Percentiles rank a stretch among this genome's conserved stretches.
Conservation (phyloP, 2,113 vertebrate species). For the Pedetes capensis region DNA sequence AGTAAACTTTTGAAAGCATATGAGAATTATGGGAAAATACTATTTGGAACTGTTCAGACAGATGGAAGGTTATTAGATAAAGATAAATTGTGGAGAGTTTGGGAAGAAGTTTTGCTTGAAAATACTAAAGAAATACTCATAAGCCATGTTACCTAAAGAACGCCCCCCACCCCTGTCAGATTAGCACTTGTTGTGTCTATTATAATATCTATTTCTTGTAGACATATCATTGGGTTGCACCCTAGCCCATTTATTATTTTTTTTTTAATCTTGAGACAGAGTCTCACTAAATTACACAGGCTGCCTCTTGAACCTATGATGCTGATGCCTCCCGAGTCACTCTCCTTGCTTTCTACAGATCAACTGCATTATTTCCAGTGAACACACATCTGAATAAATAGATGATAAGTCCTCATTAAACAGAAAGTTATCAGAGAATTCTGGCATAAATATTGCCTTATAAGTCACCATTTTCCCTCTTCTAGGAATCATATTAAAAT, state of each 20-base stretch:
- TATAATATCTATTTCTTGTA: background rate
- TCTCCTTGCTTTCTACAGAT: background rate
- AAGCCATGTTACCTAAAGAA: background rate
- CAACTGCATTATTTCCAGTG: background rate
- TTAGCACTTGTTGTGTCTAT: background rate
- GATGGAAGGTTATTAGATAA: background rate
- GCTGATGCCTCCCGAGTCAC: too few relatives aligned
- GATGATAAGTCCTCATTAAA: background rate
- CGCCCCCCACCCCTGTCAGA: background rate
- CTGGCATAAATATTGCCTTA: background rate
- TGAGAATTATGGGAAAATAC: background rate
- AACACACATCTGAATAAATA: background rate
- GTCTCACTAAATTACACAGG: too few relatives aligned
- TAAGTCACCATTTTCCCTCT: background rate
- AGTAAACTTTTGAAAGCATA: background rate
- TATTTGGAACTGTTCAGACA: background rate
- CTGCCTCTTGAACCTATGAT: too few relatives aligned
- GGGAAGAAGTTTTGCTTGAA: background rate
- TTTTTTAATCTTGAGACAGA: too few relatives aligned
- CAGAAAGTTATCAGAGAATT: background rate
- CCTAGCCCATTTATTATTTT: too few relatives aligned
- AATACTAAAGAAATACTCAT: background rate
- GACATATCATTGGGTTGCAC: too few relatives aligned
- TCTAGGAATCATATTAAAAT: background rate
- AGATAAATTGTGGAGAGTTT: background rate